Percentiles rank a stretch among this genome's conserved stretches.
Conservation (phyloP, 2,113 vertebrate genomes). For the Suncus etruscus region DNA sequence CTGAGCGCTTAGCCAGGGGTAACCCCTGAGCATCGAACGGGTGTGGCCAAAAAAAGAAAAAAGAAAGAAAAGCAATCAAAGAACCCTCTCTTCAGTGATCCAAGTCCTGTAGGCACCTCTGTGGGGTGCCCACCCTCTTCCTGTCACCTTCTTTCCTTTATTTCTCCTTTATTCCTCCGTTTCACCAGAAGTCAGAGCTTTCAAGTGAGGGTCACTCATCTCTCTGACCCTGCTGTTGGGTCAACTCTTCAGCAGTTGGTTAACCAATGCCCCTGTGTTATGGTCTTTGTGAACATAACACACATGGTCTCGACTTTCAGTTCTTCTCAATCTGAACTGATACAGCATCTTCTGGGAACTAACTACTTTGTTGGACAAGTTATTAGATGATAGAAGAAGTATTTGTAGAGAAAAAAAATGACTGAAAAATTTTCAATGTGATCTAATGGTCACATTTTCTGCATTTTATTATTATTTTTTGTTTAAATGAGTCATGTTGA, state of each 20-base stretch:
- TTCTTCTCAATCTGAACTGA: neutral
- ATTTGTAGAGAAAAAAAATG: slow-evolving; percentile 48
- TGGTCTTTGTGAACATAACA: slow-evolving; percentile 4
- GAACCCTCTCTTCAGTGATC: neutral
- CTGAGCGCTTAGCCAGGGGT: too few relatives aligned
- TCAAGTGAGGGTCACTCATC: neutral
- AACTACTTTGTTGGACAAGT: neutral
- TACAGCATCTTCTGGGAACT: slow-evolving; percentile 15
- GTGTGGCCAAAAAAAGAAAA: too few relatives aligned
- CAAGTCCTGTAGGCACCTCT: neutral
- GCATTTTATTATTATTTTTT: neutral
- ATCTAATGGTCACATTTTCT: slow-evolving; percentile 19
- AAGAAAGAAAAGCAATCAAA: too few relatives aligned
- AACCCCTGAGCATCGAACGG: too few relatives aligned
- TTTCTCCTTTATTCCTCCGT: neutral
- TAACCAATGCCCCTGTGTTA: neutral
- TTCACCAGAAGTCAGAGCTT: neutral
- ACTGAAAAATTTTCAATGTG: neutral
- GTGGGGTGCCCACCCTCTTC: neutral
- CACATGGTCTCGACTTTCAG: neutral
- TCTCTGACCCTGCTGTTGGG: neutral
- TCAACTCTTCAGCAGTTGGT: neutral
- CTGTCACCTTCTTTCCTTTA: neutral
- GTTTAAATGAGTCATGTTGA: slow-evolving; percentile 8
- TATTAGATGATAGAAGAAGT: neutral